Base-by-base conservation (phyloP, 1,140 invertebrate genomes). In the Bombus vancouverensis region DNA sequence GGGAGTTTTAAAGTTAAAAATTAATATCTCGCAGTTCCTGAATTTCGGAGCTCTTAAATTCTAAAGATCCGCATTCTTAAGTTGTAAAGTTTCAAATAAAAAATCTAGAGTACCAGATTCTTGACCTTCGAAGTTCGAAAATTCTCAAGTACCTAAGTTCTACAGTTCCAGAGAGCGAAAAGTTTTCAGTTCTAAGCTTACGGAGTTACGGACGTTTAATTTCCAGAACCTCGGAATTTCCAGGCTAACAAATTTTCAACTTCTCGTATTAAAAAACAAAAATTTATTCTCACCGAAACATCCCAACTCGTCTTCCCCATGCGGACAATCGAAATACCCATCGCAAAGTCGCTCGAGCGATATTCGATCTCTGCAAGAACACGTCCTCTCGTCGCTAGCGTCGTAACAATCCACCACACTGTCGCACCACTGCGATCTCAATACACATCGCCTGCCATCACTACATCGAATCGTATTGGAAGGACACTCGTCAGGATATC, bases 351-450 rank as follows among this genome's bases (percentile, higher is more conserved):
- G 96, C 12, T 96, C 93, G 84, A 95, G 95, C 28, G 95, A 95
- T 32, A 98, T 95, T 44, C 97, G 96, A 39, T 96, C 93, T 81
- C 95, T 96, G 89, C 98, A 98, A 5, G 96, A 96, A 90, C 98
- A 98, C 71, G 95, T 95, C 0, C 94, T 94, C 95, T 99, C 98
- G 92, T 99, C 98, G 87, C 97, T 98, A 10, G 96, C 97, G 93
- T 99, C 98, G 25, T 94, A 90, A 93, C 98, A 99, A 90, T 99
- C 96, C 0, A 97, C 96, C 6, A 95, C 95, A 72, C 96, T 96
- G 92, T 99, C 96, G 92, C 98, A 99, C 96, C 97, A 97, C 53
- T 96, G 92, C 1, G 90, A 91, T 18, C 94, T 92, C 25, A 94
- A 86, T 5, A 98, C 95, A 89, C 98, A 99, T 9, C 92, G 93